Base-by-base conservation (phyloP, 2,888 invertebrate genomes). In the Drosophila cracens region DNA sequence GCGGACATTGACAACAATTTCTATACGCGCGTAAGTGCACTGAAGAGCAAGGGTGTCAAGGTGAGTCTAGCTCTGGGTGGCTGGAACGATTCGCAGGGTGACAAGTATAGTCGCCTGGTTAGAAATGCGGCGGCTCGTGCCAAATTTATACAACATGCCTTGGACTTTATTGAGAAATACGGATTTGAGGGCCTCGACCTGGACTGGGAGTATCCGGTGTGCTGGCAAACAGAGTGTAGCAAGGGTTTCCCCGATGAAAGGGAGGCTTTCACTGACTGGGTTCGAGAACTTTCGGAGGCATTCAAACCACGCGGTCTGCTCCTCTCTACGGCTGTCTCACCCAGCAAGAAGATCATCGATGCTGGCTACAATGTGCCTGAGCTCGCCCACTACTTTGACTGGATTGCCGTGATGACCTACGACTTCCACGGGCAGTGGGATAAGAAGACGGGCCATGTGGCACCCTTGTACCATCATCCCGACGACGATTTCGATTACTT, bases 341-440 rank as follows among this genome's bases (percentile, higher is more conserved):
- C 98, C 0, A 97, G 96, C 91, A 98, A 97, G 93, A 96, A 95
- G 80, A 97, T 98, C 0, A 96, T 98, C 66, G 97, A 98, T 91
- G 96, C 95, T 4, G 97, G 96, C 0, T 98, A 98, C 90, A 96
- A 98, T 87, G 97, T 98, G 0, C 95, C 96, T 0, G 94, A 95
- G 0, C 90, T 98, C 5, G 95, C 96, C 0, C 94, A 95, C 80
- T 95, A 96, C 90, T 94, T 98, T 65, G 98, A 98, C 91, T 98
- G 97, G 97, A 96, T 98, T 57, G 97, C 97, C 1, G 97, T 98
- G 0, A 98, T 98, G 98, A 96, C 97, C 0, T 98, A 98, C 87
- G 98, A 98, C 90, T 97, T 96, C 93, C 97, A 98, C 82, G 98
- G 98, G 0, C 97, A 97, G 87, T 98, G 98, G 98, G 98, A 98